Evolutionary conservation across 2,113 vertebrate species (phyloP).

Genomic region (Apaloderma vittatum): DNA sequence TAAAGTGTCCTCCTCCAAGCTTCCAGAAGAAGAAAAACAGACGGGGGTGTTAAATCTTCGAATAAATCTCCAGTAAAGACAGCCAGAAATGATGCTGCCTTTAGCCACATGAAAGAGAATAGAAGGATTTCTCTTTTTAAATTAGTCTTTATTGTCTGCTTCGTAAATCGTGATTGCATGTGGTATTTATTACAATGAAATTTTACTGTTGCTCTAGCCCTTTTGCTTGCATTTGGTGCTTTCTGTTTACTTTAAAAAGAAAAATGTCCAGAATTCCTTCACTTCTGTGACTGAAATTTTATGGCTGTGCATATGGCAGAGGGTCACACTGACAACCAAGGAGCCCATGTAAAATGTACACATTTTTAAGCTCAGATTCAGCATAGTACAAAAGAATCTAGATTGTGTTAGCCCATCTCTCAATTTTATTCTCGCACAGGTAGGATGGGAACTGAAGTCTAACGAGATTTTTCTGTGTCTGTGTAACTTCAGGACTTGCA

Average conservation of each 20-base stretch:
- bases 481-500: not conserved
- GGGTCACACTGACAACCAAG: not conserved
- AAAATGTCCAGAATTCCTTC: not conserved
- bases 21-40: slow-evolving; percentile 63
- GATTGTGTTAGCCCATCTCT: not conserved
- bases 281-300: not conserved
- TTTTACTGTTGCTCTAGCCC: not conserved
- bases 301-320: not conserved
- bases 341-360: not conserved
- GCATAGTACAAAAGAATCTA: not conserved
- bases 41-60: slow-evolving; percentile 55
- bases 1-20: slow-evolving; percentile 42
- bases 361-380: not conserved
- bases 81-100: slow-evolving; percentile 45
- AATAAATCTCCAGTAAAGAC: slow-evolving; percentile 60
- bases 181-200: slow-evolving; percentile 63
- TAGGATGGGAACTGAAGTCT: not conserved
- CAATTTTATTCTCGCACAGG: not conserved
- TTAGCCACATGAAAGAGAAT: slow-evolving; percentile 64
- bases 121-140: slow-evolving; percentile 51
- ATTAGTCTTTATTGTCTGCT: slow-evolving; percentile 62
- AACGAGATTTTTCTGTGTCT: not conserved
- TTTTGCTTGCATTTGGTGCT: not conserved
- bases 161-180: slow-evolving; percentile 26
- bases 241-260: slow-evolving; percentile 32